Evolutionary conservation across 1,140 invertebrate species (phyloP).

Genomic region (Pseudomyrmex flavicornis): DNA sequence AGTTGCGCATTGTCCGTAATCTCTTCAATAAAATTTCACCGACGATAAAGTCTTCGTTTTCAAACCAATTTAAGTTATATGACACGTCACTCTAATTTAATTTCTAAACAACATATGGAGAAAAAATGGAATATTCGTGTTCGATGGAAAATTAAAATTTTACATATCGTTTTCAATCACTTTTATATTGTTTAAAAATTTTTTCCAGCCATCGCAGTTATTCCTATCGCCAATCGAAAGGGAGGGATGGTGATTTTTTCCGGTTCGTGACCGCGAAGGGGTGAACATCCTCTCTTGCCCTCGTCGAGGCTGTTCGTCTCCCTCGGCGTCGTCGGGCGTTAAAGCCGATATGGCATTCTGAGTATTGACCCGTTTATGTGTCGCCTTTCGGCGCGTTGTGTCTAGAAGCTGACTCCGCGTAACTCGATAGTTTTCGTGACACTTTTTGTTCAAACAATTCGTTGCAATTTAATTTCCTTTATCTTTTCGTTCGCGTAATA

Average conservation of each 20-base stretch:
- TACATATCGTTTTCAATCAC: background rate
- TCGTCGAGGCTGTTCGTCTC: constrained; percentile 70
- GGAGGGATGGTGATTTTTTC: constrained; percentile 59
- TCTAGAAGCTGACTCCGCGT: background rate
- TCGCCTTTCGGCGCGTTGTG: constrained; percentile 49
- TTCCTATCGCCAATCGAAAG: constrained; percentile 39
- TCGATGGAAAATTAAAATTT: too few relatives aligned
- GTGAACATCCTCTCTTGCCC: constrained; percentile 76
- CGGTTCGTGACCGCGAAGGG: constrained; percentile 68
- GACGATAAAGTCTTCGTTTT: too few relatives aligned
- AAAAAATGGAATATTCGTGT: too few relatives aligned
- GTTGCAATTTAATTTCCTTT: background rate
- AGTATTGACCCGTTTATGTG: constrained; percentile 83
- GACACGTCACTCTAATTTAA: too few relatives aligned
- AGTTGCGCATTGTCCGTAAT: too few relatives aligned
- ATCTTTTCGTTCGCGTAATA: background rate
- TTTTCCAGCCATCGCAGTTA: constrained; percentile 23
- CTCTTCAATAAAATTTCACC: too few relatives aligned
- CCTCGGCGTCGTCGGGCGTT: constrained; percentile 76
- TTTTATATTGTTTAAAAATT: constrained; percentile 12
- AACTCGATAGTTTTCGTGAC: constrained; percentile 18
- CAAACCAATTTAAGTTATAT: too few relatives aligned
- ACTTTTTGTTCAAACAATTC: background rate
- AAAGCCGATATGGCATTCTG: constrained; percentile 80
- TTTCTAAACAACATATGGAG: too few relatives aligned